Percentiles rank a stretch among this genome's conserved stretches.
Conservation (phyloP, 2,797 vertebrate genomes). For the Phataginus tricuspis region DNA sequence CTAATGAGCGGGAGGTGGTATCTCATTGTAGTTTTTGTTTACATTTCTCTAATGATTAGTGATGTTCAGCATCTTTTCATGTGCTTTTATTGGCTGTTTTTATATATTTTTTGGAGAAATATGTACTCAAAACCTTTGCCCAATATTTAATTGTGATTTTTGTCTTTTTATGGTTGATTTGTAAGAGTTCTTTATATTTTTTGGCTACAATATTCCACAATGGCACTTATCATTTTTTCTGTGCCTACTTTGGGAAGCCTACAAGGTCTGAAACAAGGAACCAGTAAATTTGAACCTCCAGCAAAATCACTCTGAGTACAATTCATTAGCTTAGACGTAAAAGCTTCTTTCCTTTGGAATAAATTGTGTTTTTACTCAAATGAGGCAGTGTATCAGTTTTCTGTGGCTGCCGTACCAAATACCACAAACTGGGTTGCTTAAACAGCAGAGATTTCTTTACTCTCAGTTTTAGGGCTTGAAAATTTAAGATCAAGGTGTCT, state of each 20-base stretch:
- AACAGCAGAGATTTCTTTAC: neutral
- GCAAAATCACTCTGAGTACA: neutral
- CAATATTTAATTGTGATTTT: neutral
- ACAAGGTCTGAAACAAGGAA: slow-evolving; percentile 13
- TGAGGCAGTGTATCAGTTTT: neutral
- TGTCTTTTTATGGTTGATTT: slow-evolving; percentile 12
- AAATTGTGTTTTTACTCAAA: slow-evolving; percentile 32
- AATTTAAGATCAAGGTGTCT: neutral
- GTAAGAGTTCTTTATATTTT: neutral
- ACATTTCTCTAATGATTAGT: no score
- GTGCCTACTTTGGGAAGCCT: neutral
- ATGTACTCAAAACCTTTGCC: neutral
- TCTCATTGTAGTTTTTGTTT: slow-evolving; percentile 7
- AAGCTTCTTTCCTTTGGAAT: slow-evolving; percentile 2
- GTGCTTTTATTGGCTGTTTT: neutral
- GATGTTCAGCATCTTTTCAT: neutral
- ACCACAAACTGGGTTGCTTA: neutral
- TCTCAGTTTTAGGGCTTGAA: neutral
- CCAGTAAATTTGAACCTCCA: slow-evolving; percentile 37
- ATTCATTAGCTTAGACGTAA: slow-evolving; percentile 40
- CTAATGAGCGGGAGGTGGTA: neutral
- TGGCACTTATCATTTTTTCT: slow-evolving; percentile 6
- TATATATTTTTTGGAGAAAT: neutral
- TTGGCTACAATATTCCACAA: neutral
- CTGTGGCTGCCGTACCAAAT: neutral